These are phyloP conservation scores for rabbit (Oryctolagus cuniculus) DNA, from an alignment of 2,113 vertebrate genomes.

Conservation along the genomic window mOryCun1.1 NC_091432.1:180397001-180397500, in stretches of 20 bases:
- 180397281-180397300: background rate
- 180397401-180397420: background rate
- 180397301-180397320: background rate
- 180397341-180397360: background rate
- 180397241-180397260: background rate
- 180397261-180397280: background rate
- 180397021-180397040: background rate
- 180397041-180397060: background rate
- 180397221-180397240: background rate
- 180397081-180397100: background rate
- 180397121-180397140: background rate
- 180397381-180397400: background rate
- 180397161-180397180: background rate
- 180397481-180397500: background rate
- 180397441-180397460: background rate
- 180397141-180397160: background rate
- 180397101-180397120: background rate
- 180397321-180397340: background rate
- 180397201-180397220: background rate
- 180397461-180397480: background rate
- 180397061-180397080: background rate
- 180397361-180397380: background rate
- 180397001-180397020: background rate
- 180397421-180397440: background rate
- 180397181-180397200: background rate